Percentiles rank a stretch among this genome's conserved stretches.
Conservation (phyloP, 1,140 invertebrate species). For the Ctenoplectra terminalis region DNA sequence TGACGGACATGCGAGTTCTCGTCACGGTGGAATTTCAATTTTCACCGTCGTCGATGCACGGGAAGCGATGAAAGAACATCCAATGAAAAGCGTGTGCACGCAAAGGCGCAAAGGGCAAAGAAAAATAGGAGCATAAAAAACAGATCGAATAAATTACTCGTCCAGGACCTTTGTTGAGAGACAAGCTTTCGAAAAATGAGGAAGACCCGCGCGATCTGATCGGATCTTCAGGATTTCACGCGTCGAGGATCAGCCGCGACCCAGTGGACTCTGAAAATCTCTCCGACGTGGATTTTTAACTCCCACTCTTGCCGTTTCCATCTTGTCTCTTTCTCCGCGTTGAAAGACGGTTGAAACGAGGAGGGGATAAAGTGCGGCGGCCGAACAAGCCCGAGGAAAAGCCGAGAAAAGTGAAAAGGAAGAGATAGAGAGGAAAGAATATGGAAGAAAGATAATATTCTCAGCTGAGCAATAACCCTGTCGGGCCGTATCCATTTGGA, state of each 20-base stretch:
- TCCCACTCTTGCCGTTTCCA: not conserved
- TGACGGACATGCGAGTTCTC: constrained; percentile 27
- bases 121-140: constrained; percentile 3
- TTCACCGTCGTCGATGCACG: constrained; percentile 16
- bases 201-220: constrained; percentile 6
- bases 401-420: constrained; percentile 34
- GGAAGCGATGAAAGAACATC: constrained; percentile 18
- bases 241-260: not conserved
- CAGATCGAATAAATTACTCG: not conserved
- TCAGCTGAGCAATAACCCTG: constrained; percentile 30
- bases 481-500: constrained; percentile 44
- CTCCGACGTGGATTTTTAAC: not conserved
- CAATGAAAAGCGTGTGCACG: not conserved
- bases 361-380: too few species aligned
- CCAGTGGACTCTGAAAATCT: not conserved
- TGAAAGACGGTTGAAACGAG: not conserved
- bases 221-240: constrained; percentile 16
- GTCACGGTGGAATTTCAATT: constrained; percentile 52
- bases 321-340: not conserved
- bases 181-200: not conserved
- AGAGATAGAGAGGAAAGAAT: not conserved
- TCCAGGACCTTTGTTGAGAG: too few species aligned
- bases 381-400: not conserved
- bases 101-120: not conserved
- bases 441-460: constrained; percentile 37